A percentile compares a stretch with the other conserved stretches of the same genome.
Conservation (phyloP, 2,797 vertebrate species). For the Manis crassicaudata region DNA sequence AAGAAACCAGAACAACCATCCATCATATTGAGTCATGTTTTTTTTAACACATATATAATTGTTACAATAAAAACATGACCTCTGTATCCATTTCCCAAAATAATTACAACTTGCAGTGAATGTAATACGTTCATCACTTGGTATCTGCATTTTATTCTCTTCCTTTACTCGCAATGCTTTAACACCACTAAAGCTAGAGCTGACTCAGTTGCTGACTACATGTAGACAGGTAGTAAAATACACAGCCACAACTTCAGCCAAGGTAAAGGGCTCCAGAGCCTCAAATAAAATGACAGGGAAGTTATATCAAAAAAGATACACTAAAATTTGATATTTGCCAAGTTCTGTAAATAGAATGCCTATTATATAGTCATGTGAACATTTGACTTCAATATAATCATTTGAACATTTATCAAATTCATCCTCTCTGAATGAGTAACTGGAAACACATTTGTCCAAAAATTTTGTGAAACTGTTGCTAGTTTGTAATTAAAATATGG, state of each 20-base stretch:
- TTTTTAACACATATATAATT: neutral
- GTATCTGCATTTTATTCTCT: neutral
- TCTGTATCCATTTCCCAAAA: neutral
- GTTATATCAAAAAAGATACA: neutral
- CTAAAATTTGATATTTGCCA: slow-evolving; percentile 18
- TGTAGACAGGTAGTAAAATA: neutral
- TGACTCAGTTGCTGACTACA: too few relatives aligned
- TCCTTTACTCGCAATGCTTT: neutral
- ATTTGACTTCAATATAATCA: neutral
- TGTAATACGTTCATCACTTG: neutral
- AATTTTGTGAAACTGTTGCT: neutral
- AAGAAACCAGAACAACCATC: neutral
- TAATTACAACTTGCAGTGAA: neutral
- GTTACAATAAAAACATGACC: neutral
- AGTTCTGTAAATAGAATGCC: neutral
- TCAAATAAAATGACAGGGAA: neutral
- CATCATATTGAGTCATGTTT: neutral
- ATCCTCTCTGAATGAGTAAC: neutral
- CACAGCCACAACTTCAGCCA: neutral
- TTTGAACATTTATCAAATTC: neutral
- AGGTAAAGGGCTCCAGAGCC: neutral
- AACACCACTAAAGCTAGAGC: neutral
- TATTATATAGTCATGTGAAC: neutral
- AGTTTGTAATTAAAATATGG: neutral
- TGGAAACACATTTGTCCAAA: neutral